These are phyloP conservation scores for Chirona hameri DNA, from an alignment of 2,888 invertebrate species.

Conservation along the genomic window DNA sequence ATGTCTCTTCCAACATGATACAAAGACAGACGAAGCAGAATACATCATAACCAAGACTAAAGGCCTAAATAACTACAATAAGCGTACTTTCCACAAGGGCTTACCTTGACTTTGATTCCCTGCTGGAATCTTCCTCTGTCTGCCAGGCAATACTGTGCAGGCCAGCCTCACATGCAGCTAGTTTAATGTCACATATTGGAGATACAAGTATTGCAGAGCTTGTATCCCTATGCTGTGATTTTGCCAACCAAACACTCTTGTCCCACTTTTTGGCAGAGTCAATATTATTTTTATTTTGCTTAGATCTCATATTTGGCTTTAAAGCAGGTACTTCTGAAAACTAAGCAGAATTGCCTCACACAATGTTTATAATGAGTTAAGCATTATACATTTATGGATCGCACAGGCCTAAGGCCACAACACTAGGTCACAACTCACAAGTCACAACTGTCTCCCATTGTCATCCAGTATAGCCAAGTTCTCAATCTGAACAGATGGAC, in stretches of 20 bases:
- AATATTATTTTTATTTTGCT: no score
- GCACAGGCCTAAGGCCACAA: no score
- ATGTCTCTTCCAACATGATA: no score
- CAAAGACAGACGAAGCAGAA: background rate
- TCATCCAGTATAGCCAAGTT: no score
- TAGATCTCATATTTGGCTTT: no score
- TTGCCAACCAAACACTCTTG: background rate
- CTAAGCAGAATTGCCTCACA: no score
- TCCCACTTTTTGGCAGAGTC: background rate
- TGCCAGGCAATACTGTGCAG: background rate
- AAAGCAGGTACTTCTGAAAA: no score
- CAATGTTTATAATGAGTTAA: no score
- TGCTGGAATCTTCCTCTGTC: background rate
- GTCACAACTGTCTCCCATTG: no score
- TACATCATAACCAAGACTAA: background rate
- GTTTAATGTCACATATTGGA: background rate
- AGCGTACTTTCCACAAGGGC: background rate
- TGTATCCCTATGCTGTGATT: background rate
- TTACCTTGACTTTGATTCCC: background rate
- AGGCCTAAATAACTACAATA: background rate
- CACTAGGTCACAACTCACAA: no score
- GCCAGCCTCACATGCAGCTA: background rate
- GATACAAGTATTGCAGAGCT: background rate
- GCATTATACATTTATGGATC: no score
- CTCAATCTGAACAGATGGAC: no score